Percentiles rank a stretch among this genome's conserved stretches.
phyloP scores from a whole-genome alignment of 2,888 invertebrate genomes.

The Cerastoderma edule region DNA sequence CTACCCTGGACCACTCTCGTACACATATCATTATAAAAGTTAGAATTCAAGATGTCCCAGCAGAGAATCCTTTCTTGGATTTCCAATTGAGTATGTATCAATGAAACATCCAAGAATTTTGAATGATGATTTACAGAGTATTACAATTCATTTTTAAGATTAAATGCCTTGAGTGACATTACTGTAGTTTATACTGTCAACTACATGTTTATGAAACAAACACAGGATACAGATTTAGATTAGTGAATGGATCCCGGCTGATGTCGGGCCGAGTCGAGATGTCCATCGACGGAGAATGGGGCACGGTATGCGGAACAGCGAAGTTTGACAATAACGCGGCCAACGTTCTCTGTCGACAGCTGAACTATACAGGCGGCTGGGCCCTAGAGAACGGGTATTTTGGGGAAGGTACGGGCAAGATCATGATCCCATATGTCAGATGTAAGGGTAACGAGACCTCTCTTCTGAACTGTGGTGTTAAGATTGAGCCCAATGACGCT shows the following conservation, averaged over 20 bases:
- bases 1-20: too few relatives aligned
- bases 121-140: too few relatives aligned
- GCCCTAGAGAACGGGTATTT: slow-evolving; percentile 64
- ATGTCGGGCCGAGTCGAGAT: slow-evolving; percentile 86
- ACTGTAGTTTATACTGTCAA: too few relatives aligned
- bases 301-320: slow-evolving; percentile 89
- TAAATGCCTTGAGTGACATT: too few relatives aligned
- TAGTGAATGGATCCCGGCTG: slow-evolving; percentile 52
- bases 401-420: slow-evolving; percentile 75
- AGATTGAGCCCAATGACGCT: slow-evolving; percentile 58
- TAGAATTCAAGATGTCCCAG: too few relatives aligned
- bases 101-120: too few relatives aligned
- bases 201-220: neutral
- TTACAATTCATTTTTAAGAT: too few relatives aligned
- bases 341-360: slow-evolving; percentile 84
- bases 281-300: slow-evolving; percentile 88
- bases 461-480: slow-evolving; percentile 73
- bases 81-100: too few relatives aligned
- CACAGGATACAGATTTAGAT: slow-evolving; percentile 57
- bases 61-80: too few relatives aligned
- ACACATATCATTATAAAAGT: too few relatives aligned
- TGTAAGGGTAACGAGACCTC: slow-evolving; percentile 74
- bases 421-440: slow-evolving; percentile 77
- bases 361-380: slow-evolving; percentile 71
- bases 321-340: slow-evolving; percentile 89